A percentile compares a stretch with the other conserved stretches of the same genome.
Evolutionary conservation across 2,888 invertebrate genomes (phyloP).

Genomic region (Rhodophaea formosa): DNA sequence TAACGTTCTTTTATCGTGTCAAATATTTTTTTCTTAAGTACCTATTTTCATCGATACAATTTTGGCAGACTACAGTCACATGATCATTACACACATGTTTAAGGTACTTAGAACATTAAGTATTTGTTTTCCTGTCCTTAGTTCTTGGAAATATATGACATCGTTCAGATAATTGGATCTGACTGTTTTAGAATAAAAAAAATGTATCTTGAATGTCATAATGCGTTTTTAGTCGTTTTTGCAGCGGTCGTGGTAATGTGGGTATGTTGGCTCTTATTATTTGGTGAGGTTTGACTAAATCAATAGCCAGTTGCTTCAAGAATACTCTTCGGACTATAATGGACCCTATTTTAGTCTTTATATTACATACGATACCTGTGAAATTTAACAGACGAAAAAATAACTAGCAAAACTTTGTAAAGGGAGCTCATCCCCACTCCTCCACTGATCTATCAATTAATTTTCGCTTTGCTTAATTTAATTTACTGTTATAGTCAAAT

Average conservation of each 20-base stretch:
- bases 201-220: slow-evolving; percentile 14
- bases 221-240: slow-evolving; percentile 20
- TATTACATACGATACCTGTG: not conserved
- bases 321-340: slow-evolving; percentile 19
- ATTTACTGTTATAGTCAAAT: no score
- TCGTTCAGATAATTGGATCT: slow-evolving; percentile 4
- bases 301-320: slow-evolving; percentile 19
- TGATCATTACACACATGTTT: slow-evolving; percentile 25
- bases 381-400: not conserved
- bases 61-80: no score
- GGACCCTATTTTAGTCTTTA: not conserved
- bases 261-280: slow-evolving; percentile 16
- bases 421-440: no score
- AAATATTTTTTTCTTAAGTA: no score
- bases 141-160: no score
- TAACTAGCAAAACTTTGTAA: not conserved
- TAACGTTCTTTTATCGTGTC: not conserved
- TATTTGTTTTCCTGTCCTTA: slow-evolving; percentile 23
- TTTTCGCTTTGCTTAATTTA: no score
- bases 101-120: slow-evolving; percentile 21
- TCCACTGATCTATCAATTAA: no score
- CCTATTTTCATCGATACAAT: no score
- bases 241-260: slow-evolving; percentile 9
- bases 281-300: slow-evolving; percentile 21
- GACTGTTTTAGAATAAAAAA: slow-evolving; percentile 13